A percentile compares a stretch with the other conserved stretches of the same genome.
phyloP scores from a whole-genome alignment of 2,113 vertebrate species.

The Corynorhinus townsendii region DNA sequence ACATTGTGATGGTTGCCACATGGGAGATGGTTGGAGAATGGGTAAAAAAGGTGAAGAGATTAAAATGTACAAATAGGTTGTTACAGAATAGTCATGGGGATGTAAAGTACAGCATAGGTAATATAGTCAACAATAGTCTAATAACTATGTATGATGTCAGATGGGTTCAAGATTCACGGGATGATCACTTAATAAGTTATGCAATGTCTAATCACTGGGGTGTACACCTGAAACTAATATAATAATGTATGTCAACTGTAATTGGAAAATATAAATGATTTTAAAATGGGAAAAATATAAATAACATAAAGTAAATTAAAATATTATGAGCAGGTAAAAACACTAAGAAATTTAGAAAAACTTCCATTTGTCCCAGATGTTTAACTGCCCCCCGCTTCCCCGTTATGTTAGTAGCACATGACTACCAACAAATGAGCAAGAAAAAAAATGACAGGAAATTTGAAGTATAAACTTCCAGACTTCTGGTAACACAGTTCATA shows the following conservation, averaged over 20 bases:
- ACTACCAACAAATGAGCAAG: neutral
- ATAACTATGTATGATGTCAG: neutral
- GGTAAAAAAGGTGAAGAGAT: neutral
- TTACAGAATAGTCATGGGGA: neutral
- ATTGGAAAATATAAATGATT: neutral
- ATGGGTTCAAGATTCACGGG: neutral
- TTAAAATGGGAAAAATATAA: neutral
- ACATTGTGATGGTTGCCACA: neutral
- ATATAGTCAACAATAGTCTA: neutral
- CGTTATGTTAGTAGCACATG: neutral
- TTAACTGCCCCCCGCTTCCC: neutral
- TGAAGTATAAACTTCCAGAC: constrained; percentile 33
- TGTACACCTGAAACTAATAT: neutral
- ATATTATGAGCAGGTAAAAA: neutral
- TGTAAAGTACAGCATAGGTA: neutral
- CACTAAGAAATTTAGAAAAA: constrained; percentile 13
- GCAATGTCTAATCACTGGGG: neutral
- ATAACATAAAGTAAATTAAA: constrained; percentile 23
- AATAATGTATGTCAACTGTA: neutral
- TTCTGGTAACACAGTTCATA: constrained; percentile 22
- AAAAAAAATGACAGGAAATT: neutral
- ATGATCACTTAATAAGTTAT: neutral
- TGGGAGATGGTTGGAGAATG: neutral
- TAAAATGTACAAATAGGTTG: neutral
- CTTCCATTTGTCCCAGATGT: neutral